phyloP scores from a whole-genome alignment of 2,113 vertebrate genomes.

The Brachirus orientalis region DNA sequence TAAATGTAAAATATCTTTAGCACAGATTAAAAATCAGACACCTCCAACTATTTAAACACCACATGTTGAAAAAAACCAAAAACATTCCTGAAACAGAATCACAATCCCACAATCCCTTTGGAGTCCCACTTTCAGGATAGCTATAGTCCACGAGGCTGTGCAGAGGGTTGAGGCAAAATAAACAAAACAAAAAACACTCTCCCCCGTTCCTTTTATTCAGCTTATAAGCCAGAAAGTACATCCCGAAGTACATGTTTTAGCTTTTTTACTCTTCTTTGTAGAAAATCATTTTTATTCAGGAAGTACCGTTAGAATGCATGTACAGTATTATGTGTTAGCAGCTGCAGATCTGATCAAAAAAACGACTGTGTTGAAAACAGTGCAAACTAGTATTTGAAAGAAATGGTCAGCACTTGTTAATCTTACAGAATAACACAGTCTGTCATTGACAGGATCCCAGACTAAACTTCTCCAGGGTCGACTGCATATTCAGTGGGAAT shows the following conservation, averaged over 20 bases:
- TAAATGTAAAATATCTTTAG: constrained; percentile 91
- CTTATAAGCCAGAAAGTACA: constrained; percentile 36
- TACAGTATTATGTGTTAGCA: constrained; percentile 7
- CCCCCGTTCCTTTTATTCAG: constrained; percentile 38
- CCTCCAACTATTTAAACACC: constrained; percentile 84
- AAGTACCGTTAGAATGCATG: constrained; percentile 21
- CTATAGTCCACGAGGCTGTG: constrained; percentile 63
- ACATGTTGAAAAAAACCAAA: constrained; percentile 81
- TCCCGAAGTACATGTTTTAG: constrained; percentile 27
- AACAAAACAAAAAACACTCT: constrained; percentile 32
- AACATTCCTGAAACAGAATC: constrained; percentile 81
- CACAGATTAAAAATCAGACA: constrained; percentile 89
- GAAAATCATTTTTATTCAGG: constrained; percentile 27
- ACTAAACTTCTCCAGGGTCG: constrained; percentile 5
- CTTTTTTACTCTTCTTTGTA: constrained; percentile 22
- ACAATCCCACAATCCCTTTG: constrained; percentile 77
- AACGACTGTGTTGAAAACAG: constrained; percentile 14
- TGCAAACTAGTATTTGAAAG: constrained; percentile 12
- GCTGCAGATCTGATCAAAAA: constrained; percentile 22
- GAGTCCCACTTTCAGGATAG: constrained; percentile 72
- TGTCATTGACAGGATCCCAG: no score
- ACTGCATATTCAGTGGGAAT: constrained; percentile 21
- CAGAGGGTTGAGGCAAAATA: constrained; percentile 83
- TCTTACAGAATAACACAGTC: no score
- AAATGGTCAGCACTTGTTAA: constrained; percentile 21